Evolutionary conservation across 2,888 invertebrate genomes (phyloP).

Genomic region (Cantharis rufa): DNA sequence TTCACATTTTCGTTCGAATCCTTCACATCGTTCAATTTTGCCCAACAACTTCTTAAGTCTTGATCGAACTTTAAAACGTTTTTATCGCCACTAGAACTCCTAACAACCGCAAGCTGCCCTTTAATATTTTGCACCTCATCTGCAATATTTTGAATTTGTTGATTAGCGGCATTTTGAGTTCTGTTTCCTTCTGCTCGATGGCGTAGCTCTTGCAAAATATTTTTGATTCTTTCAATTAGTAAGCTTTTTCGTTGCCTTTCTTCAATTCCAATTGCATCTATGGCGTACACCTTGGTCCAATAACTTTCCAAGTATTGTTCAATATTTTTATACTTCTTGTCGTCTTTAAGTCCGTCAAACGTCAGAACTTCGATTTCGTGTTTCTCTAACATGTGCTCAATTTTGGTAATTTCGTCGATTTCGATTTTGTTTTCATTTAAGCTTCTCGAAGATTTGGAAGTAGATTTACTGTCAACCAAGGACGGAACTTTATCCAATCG

Average conservation of each 20-base stretch:
- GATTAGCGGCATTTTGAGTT: slow-evolving; percentile 17
- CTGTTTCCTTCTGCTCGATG: slow-evolving; percentile 31
- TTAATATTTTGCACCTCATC: slow-evolving; percentile 26
- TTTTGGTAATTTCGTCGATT: slow-evolving; percentile 7
- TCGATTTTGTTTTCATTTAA: neutral
- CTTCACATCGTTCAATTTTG: slow-evolving; percentile 25
- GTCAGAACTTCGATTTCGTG: slow-evolving; percentile 28
- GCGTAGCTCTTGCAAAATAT: slow-evolving; percentile 26
- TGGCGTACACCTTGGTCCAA: slow-evolving; percentile 27
- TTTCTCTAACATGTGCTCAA: slow-evolving; percentile 24
- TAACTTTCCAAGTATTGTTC: slow-evolving; percentile 29
- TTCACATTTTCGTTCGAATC: slow-evolving; percentile 19
- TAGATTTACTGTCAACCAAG: neutral
- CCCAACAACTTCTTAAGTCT: slow-evolving; percentile 28
- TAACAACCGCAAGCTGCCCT: slow-evolving; percentile 17
- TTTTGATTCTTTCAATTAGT: slow-evolving; percentile 28
- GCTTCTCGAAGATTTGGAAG: neutral
- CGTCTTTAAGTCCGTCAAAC: slow-evolving; percentile 30
- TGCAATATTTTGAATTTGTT: slow-evolving; percentile 25
- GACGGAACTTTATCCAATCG: neutral
- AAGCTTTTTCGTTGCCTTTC: slow-evolving; percentile 18
- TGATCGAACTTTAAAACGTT: slow-evolving; percentile 29
- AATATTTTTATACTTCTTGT: slow-evolving; percentile 29
- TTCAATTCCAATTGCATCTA: slow-evolving; percentile 17
- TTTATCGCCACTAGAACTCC: slow-evolving; percentile 15